Conservation (phyloP, 2,797 vertebrate genomes). For the Zalophus californianus region DNA sequence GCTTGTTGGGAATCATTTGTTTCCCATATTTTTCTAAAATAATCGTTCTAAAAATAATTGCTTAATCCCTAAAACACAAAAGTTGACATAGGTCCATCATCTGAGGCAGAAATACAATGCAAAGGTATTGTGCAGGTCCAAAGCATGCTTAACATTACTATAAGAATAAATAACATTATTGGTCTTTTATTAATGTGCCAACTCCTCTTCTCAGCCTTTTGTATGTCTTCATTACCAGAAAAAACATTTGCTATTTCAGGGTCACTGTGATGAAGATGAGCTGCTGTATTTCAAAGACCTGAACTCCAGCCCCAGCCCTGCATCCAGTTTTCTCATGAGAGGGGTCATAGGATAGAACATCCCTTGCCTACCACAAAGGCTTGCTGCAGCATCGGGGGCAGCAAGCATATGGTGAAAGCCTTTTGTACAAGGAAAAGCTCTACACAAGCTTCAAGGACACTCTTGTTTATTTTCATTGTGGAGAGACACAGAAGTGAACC, state of each 20-base stretch:
- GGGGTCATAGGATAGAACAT: neutral
- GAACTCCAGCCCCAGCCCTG: neutral
- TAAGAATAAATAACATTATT: neutral
- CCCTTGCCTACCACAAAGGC: neutral
- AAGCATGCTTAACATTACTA: neutral
- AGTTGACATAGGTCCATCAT: neutral
- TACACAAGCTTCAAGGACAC: neutral
- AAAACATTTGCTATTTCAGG: neutral
- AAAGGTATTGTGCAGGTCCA: neutral
- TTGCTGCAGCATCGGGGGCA: neutral
- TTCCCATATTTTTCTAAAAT: neutral
- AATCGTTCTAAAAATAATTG: neutral
- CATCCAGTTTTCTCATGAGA: neutral
- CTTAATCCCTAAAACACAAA: neutral
- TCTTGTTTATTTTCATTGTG: neutral
- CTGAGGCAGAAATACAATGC: neutral
- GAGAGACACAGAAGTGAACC: neutral
- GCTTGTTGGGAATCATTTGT: neutral
- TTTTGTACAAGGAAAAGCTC: neutral
- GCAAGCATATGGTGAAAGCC: fast-evolving
- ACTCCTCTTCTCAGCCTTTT: neutral
- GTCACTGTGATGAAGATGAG: neutral
- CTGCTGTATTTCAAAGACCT: neutral
- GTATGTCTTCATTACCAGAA: neutral
- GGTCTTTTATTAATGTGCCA: neutral